These are phyloP conservation scores for Willowsia nigromaculata DNA, from an alignment of 2,888 invertebrate species.

Conservation along the genomic window DNA sequence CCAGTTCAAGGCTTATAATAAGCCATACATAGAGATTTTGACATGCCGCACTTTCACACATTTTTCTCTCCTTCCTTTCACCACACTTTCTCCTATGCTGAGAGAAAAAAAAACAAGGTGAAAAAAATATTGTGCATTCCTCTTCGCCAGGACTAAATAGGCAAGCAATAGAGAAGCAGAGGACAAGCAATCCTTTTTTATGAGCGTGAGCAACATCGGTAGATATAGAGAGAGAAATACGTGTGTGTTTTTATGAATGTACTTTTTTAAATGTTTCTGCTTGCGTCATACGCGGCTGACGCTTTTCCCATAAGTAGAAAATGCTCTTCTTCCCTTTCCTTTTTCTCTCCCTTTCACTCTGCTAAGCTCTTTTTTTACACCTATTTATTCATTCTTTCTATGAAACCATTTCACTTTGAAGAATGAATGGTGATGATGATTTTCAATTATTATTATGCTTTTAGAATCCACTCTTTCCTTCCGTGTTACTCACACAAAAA, in stretches of 20 bases:
- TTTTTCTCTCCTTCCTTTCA: too few relatives aligned
- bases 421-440: constrained; percentile 13
- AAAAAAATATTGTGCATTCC: constrained; percentile 23
- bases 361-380: too few relatives aligned
- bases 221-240: not conserved
- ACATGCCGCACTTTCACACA: constrained; percentile 53
- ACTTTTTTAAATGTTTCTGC: constrained; percentile 61
- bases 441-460: constrained; percentile 44
- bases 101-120: not conserved
- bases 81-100: not conserved
- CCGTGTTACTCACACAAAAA: not conserved
- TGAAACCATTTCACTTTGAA: not conserved
- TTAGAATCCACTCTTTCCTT: constrained; percentile 15
- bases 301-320: constrained; percentile 52
- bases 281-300: constrained; percentile 59
- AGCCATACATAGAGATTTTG: not conserved
- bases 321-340: constrained; percentile 24
- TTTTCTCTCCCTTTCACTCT: not conserved
- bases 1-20: not conserved
- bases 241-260: not conserved
- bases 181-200: too few relatives aligned
- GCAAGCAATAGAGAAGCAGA: too few relatives aligned
- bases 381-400: not conserved
- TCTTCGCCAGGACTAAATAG: too few relatives aligned
- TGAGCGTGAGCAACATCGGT: too few relatives aligned